Evolutionary conservation across 2,888 invertebrate genomes (phyloP).

Genomic region (Portevinia maculata): DNA sequence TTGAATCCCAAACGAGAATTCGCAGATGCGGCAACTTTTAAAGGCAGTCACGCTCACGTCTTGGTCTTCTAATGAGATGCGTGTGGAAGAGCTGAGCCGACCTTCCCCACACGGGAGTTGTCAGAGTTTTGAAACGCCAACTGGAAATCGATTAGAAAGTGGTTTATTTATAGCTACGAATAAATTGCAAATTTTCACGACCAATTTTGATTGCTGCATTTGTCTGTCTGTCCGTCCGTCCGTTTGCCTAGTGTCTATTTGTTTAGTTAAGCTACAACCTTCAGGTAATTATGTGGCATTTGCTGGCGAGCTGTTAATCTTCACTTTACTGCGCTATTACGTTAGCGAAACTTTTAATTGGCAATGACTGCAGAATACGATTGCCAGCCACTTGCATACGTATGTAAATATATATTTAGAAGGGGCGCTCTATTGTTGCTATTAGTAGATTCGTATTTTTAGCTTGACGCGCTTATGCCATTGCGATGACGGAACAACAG

Average conservation of each 20-base stretch:
- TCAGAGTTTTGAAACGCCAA: constrained; percentile 27
- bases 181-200: constrained; percentile 62
- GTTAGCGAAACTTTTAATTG: constrained; percentile 42
- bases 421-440: constrained; percentile 40
- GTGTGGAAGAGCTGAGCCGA: constrained; percentile 13
- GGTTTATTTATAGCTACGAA: constrained; percentile 54
- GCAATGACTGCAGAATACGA: too few relatives aligned
- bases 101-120: background rate
- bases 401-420: background rate
- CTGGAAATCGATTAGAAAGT: constrained; percentile 57
- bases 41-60: background rate
- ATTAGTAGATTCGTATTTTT: background rate
- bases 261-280: background rate
- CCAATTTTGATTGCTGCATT: constrained; percentile 53
- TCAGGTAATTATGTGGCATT: constrained; percentile 43
- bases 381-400: background rate
- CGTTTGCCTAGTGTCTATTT: background rate
- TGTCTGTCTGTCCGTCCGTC: constrained; percentile 27
- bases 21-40: constrained; percentile 50
- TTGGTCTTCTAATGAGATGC: constrained; percentile 34
- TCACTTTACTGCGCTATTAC: constrained; percentile 49
- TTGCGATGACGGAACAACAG: constrained; percentile 32
- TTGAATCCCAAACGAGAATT: constrained; percentile 35
- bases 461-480: background rate
- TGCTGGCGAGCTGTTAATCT: constrained; percentile 31